Base-by-base conservation (phyloP, 2,113 vertebrate genomes). In the Nematolebias whitei region DNA sequence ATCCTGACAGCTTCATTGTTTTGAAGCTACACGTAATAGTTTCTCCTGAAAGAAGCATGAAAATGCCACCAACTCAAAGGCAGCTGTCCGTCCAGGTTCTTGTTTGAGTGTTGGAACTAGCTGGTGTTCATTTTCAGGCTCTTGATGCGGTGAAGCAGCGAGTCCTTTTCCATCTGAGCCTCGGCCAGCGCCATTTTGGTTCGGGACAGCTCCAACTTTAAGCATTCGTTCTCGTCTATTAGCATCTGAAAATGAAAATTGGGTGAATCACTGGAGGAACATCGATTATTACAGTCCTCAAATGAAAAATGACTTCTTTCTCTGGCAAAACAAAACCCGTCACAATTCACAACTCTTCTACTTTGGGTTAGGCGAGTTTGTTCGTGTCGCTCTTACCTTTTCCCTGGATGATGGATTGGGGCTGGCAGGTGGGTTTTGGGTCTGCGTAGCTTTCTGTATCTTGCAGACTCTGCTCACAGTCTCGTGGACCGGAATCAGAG, bases 131-230 rank as follows among this genome's bases (percentile, higher is more conserved):
- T 73, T 80, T 85, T 92, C 83, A 95, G 92, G 84, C 64, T 95
- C 92, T 94, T 98, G 61, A 98, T 92, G 11, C 62, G 92, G 90
- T 97, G 94, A 77, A 96, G 90, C 69, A 99, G 89, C 8, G 92
- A 93, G 79, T 99, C 98, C 73, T 96, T 96, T 88, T 98, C 96
- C 93, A 95, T 94, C 63, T 98, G 95, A 71, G 94, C 94, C 78
- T 99, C 97, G 0, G 96, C 97, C 71, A 99, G 93, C 24, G 95
- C 96, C 93, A 94, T 95, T 89, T 99, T 99, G 80, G 95, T 91
- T 85, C 94, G 94, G 74, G 97, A 97, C 68, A 99, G 88, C 88
- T 97, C 95, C 79, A 94, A 82, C 75, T 98, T 99, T 68, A 99
- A 89, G 91, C 93, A 97, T 88, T 98, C 96, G 70, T 99, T 99